A percentile compares a stretch with the other conserved stretches of the same genome.
phyloP scores from a whole-genome alignment of 2,113 vertebrate species.

The Mola mola region DNA sequence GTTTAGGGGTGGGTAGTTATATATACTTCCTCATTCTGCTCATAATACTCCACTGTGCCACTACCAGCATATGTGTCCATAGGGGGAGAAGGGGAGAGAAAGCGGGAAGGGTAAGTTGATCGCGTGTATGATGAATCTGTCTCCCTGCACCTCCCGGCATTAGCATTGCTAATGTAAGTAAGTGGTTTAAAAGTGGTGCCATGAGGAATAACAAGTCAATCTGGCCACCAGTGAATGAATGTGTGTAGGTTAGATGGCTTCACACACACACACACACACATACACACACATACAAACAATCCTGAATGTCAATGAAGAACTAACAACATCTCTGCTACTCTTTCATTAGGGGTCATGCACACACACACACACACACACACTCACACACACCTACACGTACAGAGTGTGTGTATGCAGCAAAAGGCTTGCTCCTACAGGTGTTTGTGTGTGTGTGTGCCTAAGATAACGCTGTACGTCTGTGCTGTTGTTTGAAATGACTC shows the following conservation, averaged over 20 bases:
- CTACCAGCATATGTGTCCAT: not conserved
- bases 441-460: conserved; percentile 6
- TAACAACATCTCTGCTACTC: conserved; percentile 28
- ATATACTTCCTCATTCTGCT: no score
- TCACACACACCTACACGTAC: no score
- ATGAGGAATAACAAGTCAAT: conserved; percentile 67
- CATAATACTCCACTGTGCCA: no score
- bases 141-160: conserved; percentile 36
- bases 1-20: no score
- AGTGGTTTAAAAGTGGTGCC: conserved; percentile 54
- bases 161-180: conserved; percentile 64
- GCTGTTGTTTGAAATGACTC: conserved; percentile 32
- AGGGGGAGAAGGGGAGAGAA: not conserved
- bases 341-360: conserved; percentile 42
- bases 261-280: not conserved
- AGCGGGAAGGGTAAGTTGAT: not conserved
- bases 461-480: conserved; percentile 12
- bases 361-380: no score
- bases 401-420: not conserved
- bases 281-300: conserved; percentile 16
- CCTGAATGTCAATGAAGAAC: conserved; percentile 63
- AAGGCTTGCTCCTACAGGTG: not conserved
- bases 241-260: conserved; percentile 42
- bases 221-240: conserved; percentile 49
- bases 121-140: conserved; percentile 42